Evolutionary conservation across 2,888 invertebrate genomes (phyloP).

Genomic region (Philhelius pedissequus): DNA sequence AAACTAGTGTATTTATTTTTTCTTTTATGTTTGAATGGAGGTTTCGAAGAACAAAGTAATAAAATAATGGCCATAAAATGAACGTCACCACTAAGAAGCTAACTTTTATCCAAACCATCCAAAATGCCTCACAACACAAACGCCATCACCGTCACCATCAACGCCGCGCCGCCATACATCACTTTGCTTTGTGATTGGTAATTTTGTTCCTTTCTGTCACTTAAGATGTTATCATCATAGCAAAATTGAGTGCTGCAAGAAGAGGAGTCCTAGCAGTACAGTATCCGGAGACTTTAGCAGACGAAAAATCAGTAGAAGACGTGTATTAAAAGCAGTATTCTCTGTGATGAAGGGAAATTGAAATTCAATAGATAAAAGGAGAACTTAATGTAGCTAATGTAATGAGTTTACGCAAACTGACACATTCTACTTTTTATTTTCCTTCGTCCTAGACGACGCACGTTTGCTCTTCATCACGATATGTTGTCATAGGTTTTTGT

Average conservation of each 20-base stretch:
- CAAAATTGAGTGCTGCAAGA: background rate
- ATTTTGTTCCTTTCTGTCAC: constrained; percentile 29
- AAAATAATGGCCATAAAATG: too few relatives aligned
- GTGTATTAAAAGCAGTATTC: constrained; percentile 24
- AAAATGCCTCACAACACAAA: background rate
- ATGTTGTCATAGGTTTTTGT: background rate
- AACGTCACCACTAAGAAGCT: constrained; percentile 23
- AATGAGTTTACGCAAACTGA: constrained; percentile 54
- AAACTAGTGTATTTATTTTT: too few relatives aligned
- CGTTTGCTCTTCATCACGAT: background rate
- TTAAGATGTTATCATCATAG: constrained; percentile 16
- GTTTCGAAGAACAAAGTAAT: too few relatives aligned
- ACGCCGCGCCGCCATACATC: too few relatives aligned
- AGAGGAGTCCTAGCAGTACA: background rate
- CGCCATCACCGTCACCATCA: background rate
- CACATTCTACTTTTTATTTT: constrained; percentile 23
- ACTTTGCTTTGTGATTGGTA: constrained; percentile 31
- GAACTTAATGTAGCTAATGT: constrained; percentile 59
- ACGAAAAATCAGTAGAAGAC: background rate
- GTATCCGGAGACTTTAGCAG: background rate
- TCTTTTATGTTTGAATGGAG: too few relatives aligned
- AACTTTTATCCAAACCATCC: constrained; percentile 44
- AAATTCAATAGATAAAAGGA: constrained; percentile 62
- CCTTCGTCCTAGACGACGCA: background rate
- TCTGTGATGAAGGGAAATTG: constrained; percentile 41